Percentiles rank a stretch among this genome's conserved stretches.
These are phyloP conservation scores for Aricia agestis DNA, from an alignment of 1,140 invertebrate species.

Conservation along the genomic window DNA sequence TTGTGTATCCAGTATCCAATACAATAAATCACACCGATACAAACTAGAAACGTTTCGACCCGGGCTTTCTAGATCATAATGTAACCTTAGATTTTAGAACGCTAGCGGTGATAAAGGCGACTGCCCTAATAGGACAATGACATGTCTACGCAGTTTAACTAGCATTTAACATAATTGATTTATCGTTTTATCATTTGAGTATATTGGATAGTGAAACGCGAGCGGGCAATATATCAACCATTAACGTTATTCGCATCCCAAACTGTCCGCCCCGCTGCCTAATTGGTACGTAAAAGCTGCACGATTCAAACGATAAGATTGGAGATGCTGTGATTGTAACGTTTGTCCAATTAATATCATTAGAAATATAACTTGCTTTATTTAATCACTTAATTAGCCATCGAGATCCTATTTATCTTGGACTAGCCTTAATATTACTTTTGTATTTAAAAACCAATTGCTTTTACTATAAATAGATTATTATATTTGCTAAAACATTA, in stretches of 20 bases:
- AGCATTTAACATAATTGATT: constrained; percentile 45
- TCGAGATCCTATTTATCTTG: no score
- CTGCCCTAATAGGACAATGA: constrained; percentile 38
- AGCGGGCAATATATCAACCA: constrained; percentile 32
- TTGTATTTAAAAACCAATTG: no score
- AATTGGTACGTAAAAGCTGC: constrained; percentile 32
- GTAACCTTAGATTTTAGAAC: constrained; percentile 39
- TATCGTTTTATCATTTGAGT: constrained; percentile 37
- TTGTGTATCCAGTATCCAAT: not conserved
- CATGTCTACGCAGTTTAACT: constrained; percentile 31
- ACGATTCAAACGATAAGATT: constrained; percentile 5
- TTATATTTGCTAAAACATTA: no score
- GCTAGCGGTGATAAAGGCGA: constrained; percentile 35
- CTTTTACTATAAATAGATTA: no score
- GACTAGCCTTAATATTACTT: no score
- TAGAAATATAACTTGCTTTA: not conserved
- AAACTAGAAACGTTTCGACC: constrained; percentile 26
- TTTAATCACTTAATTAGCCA: not conserved
- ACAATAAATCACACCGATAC: constrained; percentile 14
- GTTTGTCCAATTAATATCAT: constrained; percentile 11
- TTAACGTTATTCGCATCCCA: constrained; percentile 25
- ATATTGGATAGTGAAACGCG: constrained; percentile 23
- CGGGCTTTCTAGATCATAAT: constrained; percentile 48
- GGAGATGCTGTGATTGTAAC: not conserved
- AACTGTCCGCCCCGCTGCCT: constrained; percentile 25